Conservation (phyloP, 2,888 invertebrate genomes). For the Julus scandinavius region DNA sequence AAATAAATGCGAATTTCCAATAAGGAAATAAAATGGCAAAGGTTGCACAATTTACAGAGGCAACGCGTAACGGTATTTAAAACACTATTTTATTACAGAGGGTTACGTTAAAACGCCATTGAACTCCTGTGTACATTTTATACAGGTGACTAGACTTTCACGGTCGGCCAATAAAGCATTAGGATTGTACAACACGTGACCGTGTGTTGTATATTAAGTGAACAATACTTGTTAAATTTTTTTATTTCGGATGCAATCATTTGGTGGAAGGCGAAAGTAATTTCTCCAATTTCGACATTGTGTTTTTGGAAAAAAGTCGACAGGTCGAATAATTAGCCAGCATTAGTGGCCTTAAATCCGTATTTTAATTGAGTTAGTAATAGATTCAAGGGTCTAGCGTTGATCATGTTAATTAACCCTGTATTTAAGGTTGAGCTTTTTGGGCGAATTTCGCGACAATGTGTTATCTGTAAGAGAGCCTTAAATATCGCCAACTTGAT, state of each 20-base stretch:
- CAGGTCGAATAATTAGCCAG: background rate
- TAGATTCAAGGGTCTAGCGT: too few relatives aligned
- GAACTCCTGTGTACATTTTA: background rate
- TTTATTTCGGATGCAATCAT: background rate
- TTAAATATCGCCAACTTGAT: background rate
- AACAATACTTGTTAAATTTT: too few relatives aligned
- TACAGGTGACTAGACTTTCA: too few relatives aligned
- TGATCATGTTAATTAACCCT: background rate
- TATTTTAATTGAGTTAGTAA: background rate
- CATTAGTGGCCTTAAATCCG: background rate
- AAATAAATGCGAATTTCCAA: background rate
- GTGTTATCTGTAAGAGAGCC: background rate
- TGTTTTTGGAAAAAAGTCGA: background rate
- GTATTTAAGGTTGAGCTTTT: background rate
- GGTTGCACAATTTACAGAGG: background rate
- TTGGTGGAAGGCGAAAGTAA: background rate
- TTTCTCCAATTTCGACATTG: background rate
- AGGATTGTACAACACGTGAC: background rate
- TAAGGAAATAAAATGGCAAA: background rate
- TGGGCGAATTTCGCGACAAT: background rate
- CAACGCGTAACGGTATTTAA: background rate
- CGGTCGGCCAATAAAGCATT: background rate
- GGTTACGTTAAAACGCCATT: background rate
- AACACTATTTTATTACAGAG: background rate
- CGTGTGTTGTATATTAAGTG: background rate